Conservation (phyloP, 2,888 invertebrate species). For the Amiota mariae region DNA sequence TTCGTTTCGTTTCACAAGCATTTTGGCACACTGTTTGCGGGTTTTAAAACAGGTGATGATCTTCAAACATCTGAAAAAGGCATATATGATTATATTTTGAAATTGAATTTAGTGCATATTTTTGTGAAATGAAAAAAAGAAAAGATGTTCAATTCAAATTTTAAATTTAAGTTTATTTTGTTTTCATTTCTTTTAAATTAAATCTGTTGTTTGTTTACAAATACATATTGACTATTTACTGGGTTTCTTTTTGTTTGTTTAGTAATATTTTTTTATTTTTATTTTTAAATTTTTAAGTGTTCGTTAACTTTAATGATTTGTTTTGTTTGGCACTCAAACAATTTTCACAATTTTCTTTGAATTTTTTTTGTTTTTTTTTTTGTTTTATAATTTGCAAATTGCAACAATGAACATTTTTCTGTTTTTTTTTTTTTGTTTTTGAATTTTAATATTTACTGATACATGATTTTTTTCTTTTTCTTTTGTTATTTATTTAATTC, state of each 20-base stretch:
- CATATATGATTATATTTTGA: no score
- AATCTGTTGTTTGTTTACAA: conserved; percentile 62
- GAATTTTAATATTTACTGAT: neutral
- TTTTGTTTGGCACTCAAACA: conserved; percentile 47
- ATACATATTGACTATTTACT: conserved; percentile 66
- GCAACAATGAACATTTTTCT: conserved; percentile 30
- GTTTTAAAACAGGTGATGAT: no score
- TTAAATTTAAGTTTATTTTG: conserved; percentile 35
- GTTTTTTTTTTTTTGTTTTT: no score
- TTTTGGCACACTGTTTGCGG: no score
- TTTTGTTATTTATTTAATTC: conserved; percentile 21
- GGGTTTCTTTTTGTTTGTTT: conserved; percentile 60
- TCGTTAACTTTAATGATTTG: no score
- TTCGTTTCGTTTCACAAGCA: no score
- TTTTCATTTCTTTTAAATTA: conserved; percentile 42
- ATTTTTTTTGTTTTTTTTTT: conserved; percentile 55
- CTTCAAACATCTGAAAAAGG: no score
- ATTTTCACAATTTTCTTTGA: conserved; percentile 57
- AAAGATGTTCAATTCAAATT: neutral
- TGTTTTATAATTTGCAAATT: conserved; percentile 32
- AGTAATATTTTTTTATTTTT: conserved; percentile 51
- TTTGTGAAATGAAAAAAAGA: neutral
- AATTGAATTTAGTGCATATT: no score
- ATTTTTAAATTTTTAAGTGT: conserved; percentile 26
- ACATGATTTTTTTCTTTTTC: neutral